Evolutionary conservation across 2,888 invertebrate species (phyloP), one percentile per base, ranked within the genome.

Genomic region (Acanthoscelides obtectus): DNA sequence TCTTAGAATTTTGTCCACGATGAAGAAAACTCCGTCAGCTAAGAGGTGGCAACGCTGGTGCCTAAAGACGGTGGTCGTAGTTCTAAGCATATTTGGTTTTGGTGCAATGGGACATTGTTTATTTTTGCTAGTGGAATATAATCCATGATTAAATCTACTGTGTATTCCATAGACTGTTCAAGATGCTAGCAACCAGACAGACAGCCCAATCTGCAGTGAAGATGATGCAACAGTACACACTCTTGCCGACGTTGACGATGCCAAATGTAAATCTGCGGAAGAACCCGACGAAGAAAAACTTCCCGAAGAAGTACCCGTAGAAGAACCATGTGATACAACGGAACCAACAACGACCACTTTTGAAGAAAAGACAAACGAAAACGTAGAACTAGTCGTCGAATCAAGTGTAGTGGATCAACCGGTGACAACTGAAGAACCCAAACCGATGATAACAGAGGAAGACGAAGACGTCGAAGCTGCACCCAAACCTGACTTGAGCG

Each of bases 131-230:
- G n/a, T n/a, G n/a, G n/a, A n/a, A n/a, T n/a, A n/a, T n/a, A n/a
- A n/a, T n/a, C n/a, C n/a, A n/a, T n/a, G n/a, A n/a, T n/a, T n/a
- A n/a, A n/a, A n/a, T n/a, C n/a, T n/a, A n/a, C 0, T 76, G 77
- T 19, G 70, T n/a, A n/a, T 45, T 17, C 17, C 12, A 6, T 17
- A 45, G 45, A 45, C 74, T 8, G 93, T 93, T n/a, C 94, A 90
- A 82, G 94, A 94, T 80, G 94, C 94, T 0, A 93, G 93, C 70
- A 94, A 94, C 81, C 94, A 95, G 85, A 94, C 94, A 0, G 94
- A 94, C 80, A 91, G 92, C 21, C 90, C 92, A 0, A 85, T 88
- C 1, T 89, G 90, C 79, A 92, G 91, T 77, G 92, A 92, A 71
- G 92, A 92, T 76, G 92, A 88, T 72, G 84, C 88, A 72, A 77